Evolutionary conservation across 2,797 vertebrate genomes (phyloP).

Genomic region (Delichon dasypus): DNA sequence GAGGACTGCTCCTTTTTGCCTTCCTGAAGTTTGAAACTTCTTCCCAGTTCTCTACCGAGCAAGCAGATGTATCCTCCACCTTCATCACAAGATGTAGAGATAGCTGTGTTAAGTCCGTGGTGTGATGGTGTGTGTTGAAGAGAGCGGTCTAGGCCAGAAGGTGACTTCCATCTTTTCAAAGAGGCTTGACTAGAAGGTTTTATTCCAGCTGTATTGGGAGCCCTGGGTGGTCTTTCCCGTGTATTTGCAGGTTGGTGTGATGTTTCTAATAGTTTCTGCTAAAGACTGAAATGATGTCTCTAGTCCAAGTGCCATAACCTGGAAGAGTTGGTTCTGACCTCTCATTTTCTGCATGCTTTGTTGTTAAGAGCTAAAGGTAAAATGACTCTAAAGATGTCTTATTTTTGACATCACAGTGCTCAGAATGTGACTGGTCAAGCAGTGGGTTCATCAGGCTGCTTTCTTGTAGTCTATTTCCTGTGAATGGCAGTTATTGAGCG

Average conservation of each 20-base stretch:
- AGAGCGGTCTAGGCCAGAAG: too few species aligned
- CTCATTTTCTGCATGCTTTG: neutral
- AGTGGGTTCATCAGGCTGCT: too few species aligned
- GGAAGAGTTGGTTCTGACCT: too few species aligned
- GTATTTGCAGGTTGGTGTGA: neutral
- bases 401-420: too few species aligned
- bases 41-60: too few species aligned
- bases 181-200: neutral
- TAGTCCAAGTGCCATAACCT: too few species aligned
- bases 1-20: fast-evolving
- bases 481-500: too few species aligned
- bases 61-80: too few species aligned
- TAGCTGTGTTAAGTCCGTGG: too few species aligned
- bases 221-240: neutral
- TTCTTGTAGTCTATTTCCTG: too few species aligned
- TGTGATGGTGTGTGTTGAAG: neutral
- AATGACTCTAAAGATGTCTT: neutral
- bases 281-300: neutral
- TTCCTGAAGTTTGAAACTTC: neutral
- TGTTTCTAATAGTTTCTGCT: neutral
- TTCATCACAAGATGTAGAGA: neutral
- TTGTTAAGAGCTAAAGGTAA: neutral
- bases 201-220: neutral
- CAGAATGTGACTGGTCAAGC: too few species aligned
- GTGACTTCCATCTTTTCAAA: neutral